phyloP scores from a whole-genome alignment of 2,113 vertebrate genomes.

The Bambusicola thoracicus region DNA sequence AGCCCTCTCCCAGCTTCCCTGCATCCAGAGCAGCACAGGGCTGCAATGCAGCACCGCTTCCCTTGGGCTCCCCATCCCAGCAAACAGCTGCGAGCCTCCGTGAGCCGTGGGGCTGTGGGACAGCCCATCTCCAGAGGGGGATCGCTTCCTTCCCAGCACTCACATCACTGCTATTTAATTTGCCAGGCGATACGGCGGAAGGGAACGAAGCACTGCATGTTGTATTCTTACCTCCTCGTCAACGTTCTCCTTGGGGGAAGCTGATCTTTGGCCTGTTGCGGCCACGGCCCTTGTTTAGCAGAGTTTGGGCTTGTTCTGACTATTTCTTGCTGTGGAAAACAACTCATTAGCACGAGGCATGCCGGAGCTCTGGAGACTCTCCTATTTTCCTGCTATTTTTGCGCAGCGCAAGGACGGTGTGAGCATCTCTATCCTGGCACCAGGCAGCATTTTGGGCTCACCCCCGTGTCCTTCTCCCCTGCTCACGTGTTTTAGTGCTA shows the following conservation, averaged over 20 bases:
- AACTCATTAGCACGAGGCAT: conserved; percentile 53
- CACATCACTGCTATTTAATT: fast-evolving
- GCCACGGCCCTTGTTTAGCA: conserved; percentile 37
- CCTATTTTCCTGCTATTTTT: background rate
- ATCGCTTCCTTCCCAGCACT: fast-evolving
- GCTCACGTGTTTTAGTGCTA: background rate
- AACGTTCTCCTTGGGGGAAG: fast-evolving
- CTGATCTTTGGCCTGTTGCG: conserved; percentile 29
- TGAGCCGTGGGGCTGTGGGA: fast-evolving
- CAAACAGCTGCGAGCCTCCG: background rate
- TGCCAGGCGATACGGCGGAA: background rate
- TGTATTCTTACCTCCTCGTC: background rate
- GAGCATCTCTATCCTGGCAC: background rate
- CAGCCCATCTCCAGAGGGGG: background rate
- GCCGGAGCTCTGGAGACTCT: background rate
- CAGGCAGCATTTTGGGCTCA: background rate
- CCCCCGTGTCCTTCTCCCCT: background rate
- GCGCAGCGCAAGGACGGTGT: background rate
- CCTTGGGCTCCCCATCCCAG: too few relatives aligned
- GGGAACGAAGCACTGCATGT: background rate
- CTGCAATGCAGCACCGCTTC: fast-evolving
- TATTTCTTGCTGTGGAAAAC: conserved; percentile 38
- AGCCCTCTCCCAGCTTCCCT: background rate
- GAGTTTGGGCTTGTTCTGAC: conserved; percentile 4
- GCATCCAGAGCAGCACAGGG: background rate